These are phyloP conservation scores for Paramormyrops hopkinsi DNA, from an alignment of 2,797 vertebrate species.

Conservation along the genomic window DNA sequence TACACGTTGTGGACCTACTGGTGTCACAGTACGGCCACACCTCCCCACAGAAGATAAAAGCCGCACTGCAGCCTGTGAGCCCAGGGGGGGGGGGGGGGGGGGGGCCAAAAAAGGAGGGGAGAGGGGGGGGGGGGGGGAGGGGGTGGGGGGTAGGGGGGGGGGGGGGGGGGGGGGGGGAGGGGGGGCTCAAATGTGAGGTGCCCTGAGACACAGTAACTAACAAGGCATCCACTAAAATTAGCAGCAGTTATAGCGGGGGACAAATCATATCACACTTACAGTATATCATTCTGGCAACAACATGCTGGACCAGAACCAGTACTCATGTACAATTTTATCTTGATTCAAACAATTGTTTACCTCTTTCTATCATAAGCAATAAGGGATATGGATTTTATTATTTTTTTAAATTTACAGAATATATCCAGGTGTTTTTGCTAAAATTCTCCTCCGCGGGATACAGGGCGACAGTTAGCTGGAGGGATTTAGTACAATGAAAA, in stretches of 20 bases:
- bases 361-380: neutral
- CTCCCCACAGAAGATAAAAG: neutral
- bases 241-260: neutral
- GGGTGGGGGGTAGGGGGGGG: too few relatives aligned
- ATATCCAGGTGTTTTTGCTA: neutral
- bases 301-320: neutral
- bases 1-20: conserved; percentile 14
- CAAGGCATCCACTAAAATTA: neutral
- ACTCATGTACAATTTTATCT: neutral
- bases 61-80: neutral
- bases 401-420: neutral
- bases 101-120: too few relatives aligned
- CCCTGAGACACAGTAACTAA: neutral
- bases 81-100: neutral
- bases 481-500: neutral
- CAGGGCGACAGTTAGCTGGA: neutral
- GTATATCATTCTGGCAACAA: neutral
- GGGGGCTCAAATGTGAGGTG: neutral
- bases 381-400: neutral
- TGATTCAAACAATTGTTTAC: neutral
- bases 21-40: neutral
- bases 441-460: neutral
- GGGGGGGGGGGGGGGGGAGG: neutral
- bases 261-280: neutral
- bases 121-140: too few relatives aligned